Evolutionary conservation across 2,888 invertebrate genomes (phyloP), one percentile per base, ranked within the genome.

Genomic region (Muschampia plurimacula): DNA sequence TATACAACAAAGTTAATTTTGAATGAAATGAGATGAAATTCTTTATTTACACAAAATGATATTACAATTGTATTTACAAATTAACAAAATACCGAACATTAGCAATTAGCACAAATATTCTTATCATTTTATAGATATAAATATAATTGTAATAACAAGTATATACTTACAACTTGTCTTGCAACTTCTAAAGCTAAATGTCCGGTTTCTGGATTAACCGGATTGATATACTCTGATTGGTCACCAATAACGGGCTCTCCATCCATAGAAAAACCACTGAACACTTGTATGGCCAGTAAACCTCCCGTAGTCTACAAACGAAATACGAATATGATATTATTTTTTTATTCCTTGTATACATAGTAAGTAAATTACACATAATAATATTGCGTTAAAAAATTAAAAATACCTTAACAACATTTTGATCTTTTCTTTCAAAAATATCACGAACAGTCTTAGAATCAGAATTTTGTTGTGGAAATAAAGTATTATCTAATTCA

Each of bases 141-240:
- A 57, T 44, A 66, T 46, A 36, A 10, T 39, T 15, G 46, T n/a
- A 22, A 7, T 46, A 39, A n/a, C 55, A 67, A 12, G 36, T 28
- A 64, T 22, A 28, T 69, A 83, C 86, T 83, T 74, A 92, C 92
- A 55, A 87, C 81, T 80, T 84, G 90, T 81, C 92, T 87, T 12
- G 77, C 78, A 32, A 83, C 74, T n/a, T 81, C 83, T 5, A 83
- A 74, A 8, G 85, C 80, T 49, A 85, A 36, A 77, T 89, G 91
- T n/a, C 89, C 89, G 55, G 91, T 89, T 76, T 91, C 91, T 1
- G 92, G 90, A 73, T 93, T 91, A 0, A 90, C 79, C n/a, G 86
- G 79, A 75, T 88, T 89, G 0, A 88, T 78, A 60, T 81, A 83
- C 79, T 92, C 88, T 4, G 84, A 84, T 72, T 86, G 87, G 73